A percentile compares a stretch with the other conserved stretches of the same genome.
These are phyloP conservation scores for Hydropotes inermis DNA, from an alignment of 2,113 vertebrate species.

Conservation along the genomic window DNA sequence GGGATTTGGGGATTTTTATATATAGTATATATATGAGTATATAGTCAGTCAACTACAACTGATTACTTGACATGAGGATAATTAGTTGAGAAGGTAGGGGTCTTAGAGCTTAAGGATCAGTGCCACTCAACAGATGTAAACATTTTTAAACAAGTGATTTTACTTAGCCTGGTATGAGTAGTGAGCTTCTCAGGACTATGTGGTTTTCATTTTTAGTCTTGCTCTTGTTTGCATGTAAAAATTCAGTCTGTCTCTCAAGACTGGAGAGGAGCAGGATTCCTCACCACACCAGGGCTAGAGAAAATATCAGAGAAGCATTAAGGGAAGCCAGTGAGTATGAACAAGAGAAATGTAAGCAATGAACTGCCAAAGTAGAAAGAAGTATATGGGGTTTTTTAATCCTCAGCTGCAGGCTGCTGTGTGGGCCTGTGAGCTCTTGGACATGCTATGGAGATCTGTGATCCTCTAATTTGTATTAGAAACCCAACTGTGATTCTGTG, in stretches of 20 bases:
- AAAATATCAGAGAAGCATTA: not conserved
- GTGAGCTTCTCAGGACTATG: not conserved
- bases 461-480: not conserved
- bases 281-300: not conserved
- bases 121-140: constrained; percentile 59
- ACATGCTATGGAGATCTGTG: not conserved
- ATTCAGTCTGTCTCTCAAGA: not conserved
- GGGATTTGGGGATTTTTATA: not conserved
- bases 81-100: constrained; percentile 51
- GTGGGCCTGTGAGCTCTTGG: not conserved
- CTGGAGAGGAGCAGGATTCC: not conserved
- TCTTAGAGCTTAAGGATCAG: constrained; percentile 46
- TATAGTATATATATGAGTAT: no score
- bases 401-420: not conserved
- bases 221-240: not conserved
- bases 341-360: not conserved
- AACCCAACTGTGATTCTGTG: not conserved
- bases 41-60: constrained; percentile 39
- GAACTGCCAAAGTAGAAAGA: not conserved
- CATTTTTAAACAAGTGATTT: constrained; percentile 60
- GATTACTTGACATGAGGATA: constrained; percentile 44
- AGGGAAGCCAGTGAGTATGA: not conserved
- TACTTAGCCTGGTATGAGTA: not conserved
- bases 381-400: not conserved
- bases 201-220: constrained; percentile 20